Base-by-base conservation (phyloP, 2,797 vertebrate genomes). In the Sylvilagus floridanus region DNA sequence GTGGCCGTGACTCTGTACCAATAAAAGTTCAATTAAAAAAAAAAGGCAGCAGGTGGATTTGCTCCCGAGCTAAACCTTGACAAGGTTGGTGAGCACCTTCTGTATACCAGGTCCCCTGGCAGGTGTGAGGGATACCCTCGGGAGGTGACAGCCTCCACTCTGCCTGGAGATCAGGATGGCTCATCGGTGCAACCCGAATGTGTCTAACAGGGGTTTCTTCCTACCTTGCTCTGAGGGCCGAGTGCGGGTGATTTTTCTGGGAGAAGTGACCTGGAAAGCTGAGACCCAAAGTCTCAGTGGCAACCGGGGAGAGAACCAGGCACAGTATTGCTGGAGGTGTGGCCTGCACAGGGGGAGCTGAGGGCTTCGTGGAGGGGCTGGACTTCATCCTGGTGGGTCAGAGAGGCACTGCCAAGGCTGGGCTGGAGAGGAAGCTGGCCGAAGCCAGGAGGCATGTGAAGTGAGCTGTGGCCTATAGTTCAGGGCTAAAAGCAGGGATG, bases 1-100 rank as follows among this genome's bases (percentile, higher is more conserved):
- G 26, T 17, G 37, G 52, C 2, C 11, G 13, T 82, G 73, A 19
- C 62, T 92, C 32, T 6, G 22, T 73, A 63, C 32, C 65, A 84
- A 7, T 75, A 85, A 95, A 92, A 84, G 73, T 90, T 90, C 84
- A 84, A 75, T 84, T 57, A 4, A 8, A 83, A 83, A 22, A 35
- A 28, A 32, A 60, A 84, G 50, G 24, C 24, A 62, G n/a, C 6
- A 47, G 57, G 35, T 14, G 5, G 60, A 32, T 54, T 84, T 72
- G 30, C 19, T 72, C 19, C 82, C 19, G 54, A 83, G 19, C 32
- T 21, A 75, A 68, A 75, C 11, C 50, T 88, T 82, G 22, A 30
- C 62, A 52, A 54, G 35, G 22, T 42, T 76, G 81, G n/a, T 47
- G 54, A 42, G 68, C 30, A 52, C 76, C 17, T 66, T 73, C 28